Base-by-base conservation (phyloP, 2,113 vertebrate species). In the Etia nguti region DNA sequence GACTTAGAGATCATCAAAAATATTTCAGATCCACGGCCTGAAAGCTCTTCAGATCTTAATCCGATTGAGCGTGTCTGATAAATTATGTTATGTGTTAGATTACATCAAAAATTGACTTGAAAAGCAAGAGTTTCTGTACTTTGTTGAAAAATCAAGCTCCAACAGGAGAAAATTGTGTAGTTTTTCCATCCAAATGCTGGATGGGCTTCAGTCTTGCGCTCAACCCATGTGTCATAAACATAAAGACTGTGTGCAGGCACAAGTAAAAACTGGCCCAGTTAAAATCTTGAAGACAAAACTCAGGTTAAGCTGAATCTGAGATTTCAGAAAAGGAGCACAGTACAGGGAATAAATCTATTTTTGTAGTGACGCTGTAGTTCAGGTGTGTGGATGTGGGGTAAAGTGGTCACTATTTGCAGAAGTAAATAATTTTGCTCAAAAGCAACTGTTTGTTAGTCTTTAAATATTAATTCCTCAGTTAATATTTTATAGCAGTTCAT, bases 21-120 rank as follows among this genome's bases (percentile, higher is more conserved):
- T 6, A 3, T 41, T 68, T 68, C 34, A 1, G 34, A 68, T 41
- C 34, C 34, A 5, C 22, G 38, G 15, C 8, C 8, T 26, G 41
- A 46, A 46, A 73, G 38, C 38, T 0, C 68, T 18, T 10, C 22
- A 46, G 68, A 7, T 46, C 15, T 0, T 48, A 1, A 0, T 20
- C 68, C 11, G 41, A 48, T 48, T 26, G 24, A 18, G 41, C 0
- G 4, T 75, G 22, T 48, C 41, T 48, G 41, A 15, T 75, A 46
- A 48, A 26, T 48, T 75, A 75, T 1, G 15, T 29, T 70, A 10
- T 41, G 36, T 41, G 36, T 70, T 68, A 8, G 62, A 68, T 68
- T 65, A 22, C 34, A 62, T 65, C 0, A 65, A 24, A 68, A 68
- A 41, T 9, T 2, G 36, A 68, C 60, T 68, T 68, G 34, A 38